Evolutionary conservation across 2,888 invertebrate genomes (phyloP).

Genomic region (Nasonovia ribisnigri): DNA sequence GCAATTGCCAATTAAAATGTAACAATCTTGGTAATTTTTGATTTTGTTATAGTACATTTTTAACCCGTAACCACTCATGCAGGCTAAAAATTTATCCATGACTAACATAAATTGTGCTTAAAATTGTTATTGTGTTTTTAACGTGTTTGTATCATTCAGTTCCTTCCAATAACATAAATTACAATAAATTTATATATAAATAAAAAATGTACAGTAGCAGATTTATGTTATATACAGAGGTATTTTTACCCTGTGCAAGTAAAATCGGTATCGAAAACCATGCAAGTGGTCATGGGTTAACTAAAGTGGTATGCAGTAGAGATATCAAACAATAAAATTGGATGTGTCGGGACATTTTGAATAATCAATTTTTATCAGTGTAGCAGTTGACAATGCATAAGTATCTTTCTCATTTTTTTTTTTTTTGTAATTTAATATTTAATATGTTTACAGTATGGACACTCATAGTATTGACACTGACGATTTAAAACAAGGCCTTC

Average conservation of each 20-base stretch:
- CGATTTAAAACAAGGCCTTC: slow-evolving; percentile 53
- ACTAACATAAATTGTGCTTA: no score
- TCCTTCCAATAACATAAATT: no score
- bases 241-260: no score
- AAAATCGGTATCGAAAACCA: no score
- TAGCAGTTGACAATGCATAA: not conserved
- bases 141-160: no score
- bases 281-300: no score
- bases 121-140: no score
- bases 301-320: not conserved
- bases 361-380: not conserved
- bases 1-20: not conserved
- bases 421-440: not conserved
- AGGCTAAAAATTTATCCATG: no score
- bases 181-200: no score
- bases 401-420: not conserved
- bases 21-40: not conserved
- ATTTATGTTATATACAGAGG: no score
- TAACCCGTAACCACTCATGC: not conserved
- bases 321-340: not conserved
- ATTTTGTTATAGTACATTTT: not conserved
- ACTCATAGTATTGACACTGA: slow-evolving; percentile 59
- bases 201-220: no score
- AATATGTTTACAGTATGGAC: slow-evolving; percentile 19
- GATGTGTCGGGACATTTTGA: not conserved